A percentile compares a stretch with the other conserved stretches of the same genome.
Evolutionary conservation across 2,113 vertebrate species (phyloP).

Genomic region (Theropithecus gelada): DNA sequence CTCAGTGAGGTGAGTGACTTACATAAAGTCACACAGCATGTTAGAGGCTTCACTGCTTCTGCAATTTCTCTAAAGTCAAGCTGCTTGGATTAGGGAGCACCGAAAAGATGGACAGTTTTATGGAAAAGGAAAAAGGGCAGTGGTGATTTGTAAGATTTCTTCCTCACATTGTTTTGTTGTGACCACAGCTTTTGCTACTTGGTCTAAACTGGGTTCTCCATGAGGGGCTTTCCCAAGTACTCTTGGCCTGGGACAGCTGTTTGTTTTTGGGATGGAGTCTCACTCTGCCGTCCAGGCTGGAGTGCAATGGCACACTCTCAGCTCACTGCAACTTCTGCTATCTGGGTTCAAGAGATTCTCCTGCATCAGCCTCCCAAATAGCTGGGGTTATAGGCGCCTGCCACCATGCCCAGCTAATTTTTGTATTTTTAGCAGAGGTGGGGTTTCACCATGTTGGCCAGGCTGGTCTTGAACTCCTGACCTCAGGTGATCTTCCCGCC

Average conservation of each 20-base stretch:
- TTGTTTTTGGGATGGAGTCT: no score
- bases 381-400: no score
- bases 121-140: neutral
- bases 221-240: neutral
- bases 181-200: neutral
- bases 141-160: neutral
- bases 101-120: conserved; percentile 18
- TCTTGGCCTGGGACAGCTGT: neutral
- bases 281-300: no score
- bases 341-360: no score
- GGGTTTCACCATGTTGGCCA: no score
- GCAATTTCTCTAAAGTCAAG: conserved; percentile 55
- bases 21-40: conserved; percentile 44
- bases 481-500: no score
- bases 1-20: conserved; percentile 62
- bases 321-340: no score
- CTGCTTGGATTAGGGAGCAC: conserved; percentile 67
- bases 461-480: no score
- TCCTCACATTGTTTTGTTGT: neutral
- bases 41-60: conserved; percentile 45
- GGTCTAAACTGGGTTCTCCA: neutral
- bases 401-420: no score
- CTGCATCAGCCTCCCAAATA: no score
- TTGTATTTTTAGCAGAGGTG: no score
- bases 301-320: no score